These are phyloP conservation scores for Heterodera filipjevi DNA, from an alignment of 2,888 invertebrate species.

Conservation along the genomic window DNA sequence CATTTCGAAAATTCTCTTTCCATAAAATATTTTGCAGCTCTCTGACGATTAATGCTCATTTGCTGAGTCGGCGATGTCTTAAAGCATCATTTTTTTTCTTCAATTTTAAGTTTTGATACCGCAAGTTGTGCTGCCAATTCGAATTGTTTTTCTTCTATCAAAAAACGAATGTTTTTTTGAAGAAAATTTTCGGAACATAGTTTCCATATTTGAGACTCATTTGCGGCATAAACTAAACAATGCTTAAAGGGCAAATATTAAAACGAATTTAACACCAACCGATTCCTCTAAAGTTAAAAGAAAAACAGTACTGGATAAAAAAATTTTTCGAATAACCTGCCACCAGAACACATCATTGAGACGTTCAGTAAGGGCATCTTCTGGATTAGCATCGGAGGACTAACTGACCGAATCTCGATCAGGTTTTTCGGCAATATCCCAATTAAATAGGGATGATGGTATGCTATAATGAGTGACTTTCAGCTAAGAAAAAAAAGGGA, in stretches of 20 bases:
- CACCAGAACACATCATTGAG: slow-evolving; percentile 14
- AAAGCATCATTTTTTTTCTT: background rate
- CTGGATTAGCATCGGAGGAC: slow-evolving; percentile 81
- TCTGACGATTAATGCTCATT: slow-evolving; percentile 79
- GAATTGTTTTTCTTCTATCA: slow-evolving; percentile 87
- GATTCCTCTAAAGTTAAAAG: background rate
- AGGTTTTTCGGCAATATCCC: slow-evolving; percentile 79
- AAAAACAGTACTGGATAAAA: background rate
- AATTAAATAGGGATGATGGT: slow-evolving; percentile 86
- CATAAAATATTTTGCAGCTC: slow-evolving; percentile 87
- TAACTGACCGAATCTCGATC: slow-evolving; percentile 83
- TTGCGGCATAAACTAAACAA: slow-evolving; percentile 50
- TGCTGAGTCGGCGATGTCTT: background rate
- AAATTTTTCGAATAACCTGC: background rate
- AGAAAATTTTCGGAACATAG: slow-evolving; percentile 78
- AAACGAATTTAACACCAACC: slow-evolving; percentile 1
- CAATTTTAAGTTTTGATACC: slow-evolving; percentile 37
- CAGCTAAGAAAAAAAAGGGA: no score
- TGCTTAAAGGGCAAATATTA: no score
- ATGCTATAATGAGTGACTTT: slow-evolving; percentile 69
- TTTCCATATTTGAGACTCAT: slow-evolving; percentile 73
- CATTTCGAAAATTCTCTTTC: slow-evolving; percentile 85
- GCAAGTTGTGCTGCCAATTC: slow-evolving; percentile 75
- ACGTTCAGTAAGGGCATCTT: slow-evolving; percentile 69
- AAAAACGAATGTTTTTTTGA: slow-evolving; percentile 79